Base-by-base conservation (phyloP, 2,888 invertebrate species). In the Meiosimyza platycephala region DNA sequence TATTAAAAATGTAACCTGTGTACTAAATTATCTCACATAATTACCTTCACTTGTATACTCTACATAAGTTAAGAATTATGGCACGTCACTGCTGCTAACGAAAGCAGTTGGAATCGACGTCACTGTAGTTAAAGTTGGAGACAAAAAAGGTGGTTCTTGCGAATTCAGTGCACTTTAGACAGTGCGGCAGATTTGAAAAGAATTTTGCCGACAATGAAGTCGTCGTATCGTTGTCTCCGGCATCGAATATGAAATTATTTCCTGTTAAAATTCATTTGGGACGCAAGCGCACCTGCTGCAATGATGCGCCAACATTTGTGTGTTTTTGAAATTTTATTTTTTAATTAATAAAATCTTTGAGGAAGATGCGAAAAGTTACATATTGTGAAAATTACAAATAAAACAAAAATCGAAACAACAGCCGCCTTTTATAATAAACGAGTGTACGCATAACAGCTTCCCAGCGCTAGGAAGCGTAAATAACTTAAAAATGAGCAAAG, bases 221-320 rank as follows among this genome's bases (percentile, higher is more conserved):
- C 66, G 40, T 57, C 28, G 28, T 13, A 13, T 12, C 57, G 28
- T 55, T 5, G 50, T 63, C 72, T 47, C 47, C 47, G 64, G 55
- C 52, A 60, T 67, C 50, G 82, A 81, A 83, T 81, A 83, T 81
- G 82, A 83, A 82, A 83, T 82, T 82, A 79, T 82, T 82, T 82
- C 83, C 82, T 83, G 82, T 80, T 83, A 82, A 82, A 81, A 80
- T 81, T 78, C 78, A 74, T 65, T 55, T 48, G 40, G 52, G 16
- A 52, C n/a, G 64, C 47, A 16, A 33, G 50, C 52, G 59, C 59
- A 51, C 71, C 59, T 71, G 72, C 67, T 63, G 69, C 64, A 54
- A 9, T 15, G 52, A 28, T n/a, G 57, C 47, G 28, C 47, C 40
- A 16, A 11, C 62, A 18, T n/a, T 47, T 77, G 73, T 72, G 78